Percentiles rank a stretch among this genome's conserved stretches.
phyloP scores from a whole-genome alignment of 2,888 invertebrate genomes.

The Patella pellucida region DNA sequence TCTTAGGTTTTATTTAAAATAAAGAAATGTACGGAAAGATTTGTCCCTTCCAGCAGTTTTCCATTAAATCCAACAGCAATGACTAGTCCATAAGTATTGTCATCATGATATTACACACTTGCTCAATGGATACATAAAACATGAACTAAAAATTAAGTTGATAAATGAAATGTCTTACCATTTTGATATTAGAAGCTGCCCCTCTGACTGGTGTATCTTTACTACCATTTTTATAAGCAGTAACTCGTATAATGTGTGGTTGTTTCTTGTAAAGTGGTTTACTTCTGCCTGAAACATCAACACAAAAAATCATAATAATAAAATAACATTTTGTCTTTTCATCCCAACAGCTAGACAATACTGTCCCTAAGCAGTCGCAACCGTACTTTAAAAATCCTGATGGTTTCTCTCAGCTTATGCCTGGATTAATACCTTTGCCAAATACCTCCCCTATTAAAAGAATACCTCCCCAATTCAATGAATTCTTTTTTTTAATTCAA shows the following conservation, averaged over 20 bases:
- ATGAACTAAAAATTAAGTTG: too few relatives aligned
- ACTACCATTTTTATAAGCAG: slow-evolving; percentile 66
- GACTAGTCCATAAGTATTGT: too few relatives aligned
- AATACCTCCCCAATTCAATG: too few relatives aligned
- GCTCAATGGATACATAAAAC: too few relatives aligned
- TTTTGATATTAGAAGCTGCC: slow-evolving; percentile 66
- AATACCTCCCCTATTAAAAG: too few relatives aligned
- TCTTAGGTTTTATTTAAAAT: neutral
- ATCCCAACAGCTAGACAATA: slow-evolving; percentile 15
- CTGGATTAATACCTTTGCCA: too few relatives aligned
- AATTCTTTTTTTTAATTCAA: too few relatives aligned
- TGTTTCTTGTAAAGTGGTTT: slow-evolving; percentile 55
- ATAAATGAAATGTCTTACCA: slow-evolving; percentile 45
- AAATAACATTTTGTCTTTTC: slow-evolving; percentile 7
- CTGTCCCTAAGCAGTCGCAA: slow-evolving; percentile 17
- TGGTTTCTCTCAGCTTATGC: too few relatives aligned
- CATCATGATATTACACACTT: too few relatives aligned
- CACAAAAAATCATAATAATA: slow-evolving; percentile 26
- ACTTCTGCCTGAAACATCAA: slow-evolving; percentile 38
- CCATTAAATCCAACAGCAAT: too few relatives aligned
- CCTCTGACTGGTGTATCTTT: slow-evolving; percentile 59
- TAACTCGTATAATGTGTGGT: slow-evolving; percentile 60
- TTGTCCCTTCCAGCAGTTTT: too few relatives aligned
- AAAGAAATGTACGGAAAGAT: neutral
- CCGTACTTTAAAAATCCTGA: too few relatives aligned